Percentiles rank a stretch among this genome's conserved stretches.
These are phyloP conservation scores for Polydrusus cervinus DNA, from an alignment of 2,888 invertebrate genomes.

Conservation along the genomic window DNA sequence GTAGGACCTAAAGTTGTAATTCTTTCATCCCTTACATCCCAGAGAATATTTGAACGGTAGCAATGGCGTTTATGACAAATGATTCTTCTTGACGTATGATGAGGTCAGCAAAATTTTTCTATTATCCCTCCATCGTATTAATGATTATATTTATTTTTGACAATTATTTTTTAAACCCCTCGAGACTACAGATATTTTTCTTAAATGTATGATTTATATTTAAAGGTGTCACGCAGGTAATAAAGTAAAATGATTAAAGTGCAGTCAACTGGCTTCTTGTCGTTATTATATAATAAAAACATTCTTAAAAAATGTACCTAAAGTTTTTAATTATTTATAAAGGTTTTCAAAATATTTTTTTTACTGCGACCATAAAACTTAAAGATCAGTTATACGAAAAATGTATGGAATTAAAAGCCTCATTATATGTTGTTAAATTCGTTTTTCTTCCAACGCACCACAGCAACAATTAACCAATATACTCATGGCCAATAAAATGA, in stretches of 20 bases:
- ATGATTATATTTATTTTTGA: slow-evolving; percentile 55
- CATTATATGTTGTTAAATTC: slow-evolving; percentile 27
- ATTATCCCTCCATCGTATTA: slow-evolving; percentile 58
- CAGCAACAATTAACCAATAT: slow-evolving; percentile 47
- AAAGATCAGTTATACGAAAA: slow-evolving; percentile 1
- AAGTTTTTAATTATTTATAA: too few species aligned
- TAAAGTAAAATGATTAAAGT: neutral
- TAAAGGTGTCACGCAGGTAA: neutral
- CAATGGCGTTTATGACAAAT: slow-evolving; percentile 70
- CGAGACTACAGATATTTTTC: slow-evolving; percentile 44
- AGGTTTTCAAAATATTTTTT: neutral
- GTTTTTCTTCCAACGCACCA: slow-evolving; percentile 23
- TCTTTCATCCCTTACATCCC: slow-evolving; percentile 63
- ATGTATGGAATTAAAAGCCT: neutral
- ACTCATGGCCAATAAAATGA: slow-evolving; percentile 36
- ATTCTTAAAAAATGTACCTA: too few species aligned
- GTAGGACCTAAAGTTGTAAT: slow-evolving; percentile 11
- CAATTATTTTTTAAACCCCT: slow-evolving; percentile 50
- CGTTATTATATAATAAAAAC: neutral
- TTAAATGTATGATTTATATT: slow-evolving; percentile 17
- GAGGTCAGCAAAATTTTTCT: slow-evolving; percentile 69
- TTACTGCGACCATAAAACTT: neutral
- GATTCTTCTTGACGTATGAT: slow-evolving; percentile 69
- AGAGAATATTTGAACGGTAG: slow-evolving; percentile 66
- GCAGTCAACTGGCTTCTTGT: neutral